These are phyloP conservation scores for Microchrysa polita DNA, from an alignment of 2,888 invertebrate species.

Conservation along the genomic window DNA sequence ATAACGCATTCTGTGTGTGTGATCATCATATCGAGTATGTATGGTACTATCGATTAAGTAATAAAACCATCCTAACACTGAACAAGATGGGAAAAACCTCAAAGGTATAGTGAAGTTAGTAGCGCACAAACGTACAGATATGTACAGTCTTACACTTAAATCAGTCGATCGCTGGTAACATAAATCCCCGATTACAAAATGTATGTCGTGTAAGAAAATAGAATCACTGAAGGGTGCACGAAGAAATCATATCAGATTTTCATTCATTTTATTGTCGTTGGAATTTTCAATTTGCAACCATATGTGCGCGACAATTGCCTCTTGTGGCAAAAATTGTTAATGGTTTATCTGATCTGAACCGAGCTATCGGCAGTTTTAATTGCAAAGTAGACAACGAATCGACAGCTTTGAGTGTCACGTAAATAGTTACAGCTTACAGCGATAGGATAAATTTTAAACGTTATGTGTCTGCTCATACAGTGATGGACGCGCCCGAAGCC, in stretches of 20 bases:
- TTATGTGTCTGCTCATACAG: no score
- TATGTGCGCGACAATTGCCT: neutral
- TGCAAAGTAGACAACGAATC: no score
- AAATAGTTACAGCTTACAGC: no score
- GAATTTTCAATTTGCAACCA: conserved; percentile 19
- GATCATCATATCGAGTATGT: conserved; percentile 34
- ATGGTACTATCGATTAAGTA: conserved; percentile 35
- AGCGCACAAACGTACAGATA: no score
- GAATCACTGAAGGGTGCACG: conserved; percentile 35
- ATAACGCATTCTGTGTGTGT: neutral
- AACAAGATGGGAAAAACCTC: conserved; percentile 14
- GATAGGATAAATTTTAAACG: no score
- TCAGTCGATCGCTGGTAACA: conserved; percentile 20
- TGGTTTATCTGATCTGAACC: neutral
- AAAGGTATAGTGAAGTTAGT: no score
- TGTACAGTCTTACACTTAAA: neutral
- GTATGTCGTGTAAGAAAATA: conserved; percentile 27
- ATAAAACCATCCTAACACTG: neutral
- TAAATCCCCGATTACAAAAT: conserved; percentile 40
- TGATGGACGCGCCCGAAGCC: no score
- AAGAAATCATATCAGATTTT: conserved; percentile 39
- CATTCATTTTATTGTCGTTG: conserved; percentile 15
- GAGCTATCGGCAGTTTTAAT: no score
- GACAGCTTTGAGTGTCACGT: no score
- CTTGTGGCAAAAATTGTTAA: neutral